phyloP scores from a whole-genome alignment of 2,888 invertebrate species.

The Agrotis puta region DNA sequence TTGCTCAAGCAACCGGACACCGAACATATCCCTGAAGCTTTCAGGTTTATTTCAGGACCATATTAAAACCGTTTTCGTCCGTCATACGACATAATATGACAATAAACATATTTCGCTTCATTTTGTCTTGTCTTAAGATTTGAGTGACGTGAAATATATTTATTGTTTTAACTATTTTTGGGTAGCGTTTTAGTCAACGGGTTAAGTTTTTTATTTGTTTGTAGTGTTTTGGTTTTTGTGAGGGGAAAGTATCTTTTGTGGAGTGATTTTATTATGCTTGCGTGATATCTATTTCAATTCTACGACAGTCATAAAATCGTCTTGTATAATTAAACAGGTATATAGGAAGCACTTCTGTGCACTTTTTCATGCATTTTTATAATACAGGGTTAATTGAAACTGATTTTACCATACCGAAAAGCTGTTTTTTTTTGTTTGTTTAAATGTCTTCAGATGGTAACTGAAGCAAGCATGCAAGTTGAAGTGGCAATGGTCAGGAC shows the following conservation, averaged over 20 bases:
- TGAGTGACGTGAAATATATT: slow-evolving; percentile 75
- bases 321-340: too few species aligned
- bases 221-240: slow-evolving; percentile 12
- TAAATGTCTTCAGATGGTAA: background rate
- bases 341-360: too few species aligned
- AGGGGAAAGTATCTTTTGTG: background rate
- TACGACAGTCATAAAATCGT: too few species aligned
- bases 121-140: slow-evolving; percentile 71
- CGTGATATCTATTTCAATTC: slow-evolving; percentile 3
- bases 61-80: slow-evolving; percentile 76
- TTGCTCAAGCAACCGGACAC: slow-evolving; percentile 59
- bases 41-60: slow-evolving; percentile 70
- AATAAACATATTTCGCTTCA: slow-evolving; percentile 81
- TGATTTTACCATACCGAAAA: background rate
- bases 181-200: slow-evolving; percentile 51
- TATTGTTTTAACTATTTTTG: slow-evolving; percentile 73
- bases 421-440: background rate
- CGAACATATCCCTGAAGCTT: slow-evolving; percentile 65
- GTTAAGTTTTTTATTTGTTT: slow-evolving; percentile 19
- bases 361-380: too few species aligned
- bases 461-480: too few species aligned
- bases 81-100: slow-evolving; percentile 83
- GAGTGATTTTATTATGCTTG: background rate
- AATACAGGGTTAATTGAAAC: too few species aligned
- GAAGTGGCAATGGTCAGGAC: too few species aligned